Conservation (phyloP, 1,140 invertebrate genomes). For the Aphis gossypii region DNA sequence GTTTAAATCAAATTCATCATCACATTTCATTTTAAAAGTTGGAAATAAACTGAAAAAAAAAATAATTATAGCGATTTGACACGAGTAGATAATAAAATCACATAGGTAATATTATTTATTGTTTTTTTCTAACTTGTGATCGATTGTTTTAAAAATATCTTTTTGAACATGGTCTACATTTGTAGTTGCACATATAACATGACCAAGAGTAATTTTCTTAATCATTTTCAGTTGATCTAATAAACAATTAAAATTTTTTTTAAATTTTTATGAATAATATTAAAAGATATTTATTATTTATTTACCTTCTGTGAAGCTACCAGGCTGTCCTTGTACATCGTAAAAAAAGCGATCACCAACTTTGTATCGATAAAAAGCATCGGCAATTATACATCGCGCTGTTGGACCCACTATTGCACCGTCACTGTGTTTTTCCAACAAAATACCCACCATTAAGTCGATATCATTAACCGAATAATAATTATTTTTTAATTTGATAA, state of each 20-base stretch:
- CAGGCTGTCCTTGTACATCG: conserved; percentile 70
- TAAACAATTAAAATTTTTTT: not conserved
- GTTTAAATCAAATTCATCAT: not conserved
- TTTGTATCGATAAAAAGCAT: conserved; percentile 80
- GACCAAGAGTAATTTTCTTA: conserved; percentile 27
- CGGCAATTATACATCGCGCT: conserved; percentile 82
- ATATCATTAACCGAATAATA: conserved; percentile 77
- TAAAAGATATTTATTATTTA: not conserved
- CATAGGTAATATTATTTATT: not conserved
- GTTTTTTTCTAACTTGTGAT: conserved; percentile 16
- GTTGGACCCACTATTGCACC: conserved; percentile 82
- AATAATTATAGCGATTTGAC: not conserved
- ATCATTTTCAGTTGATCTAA: conserved; percentile 27
- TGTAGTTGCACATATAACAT: not conserved
- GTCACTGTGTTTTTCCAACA: conserved; percentile 74
- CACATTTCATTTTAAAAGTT: not conserved
- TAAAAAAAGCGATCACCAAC: conserved; percentile 83
- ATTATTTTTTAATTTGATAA: conserved; percentile 65
- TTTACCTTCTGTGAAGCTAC: conserved; percentile 33
- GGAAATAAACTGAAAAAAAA: conserved; percentile 19
- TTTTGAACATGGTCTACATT: conserved; percentile 1
- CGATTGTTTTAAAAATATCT: conserved; percentile 8
- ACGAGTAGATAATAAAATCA: no score
- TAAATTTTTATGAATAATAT: not conserved
- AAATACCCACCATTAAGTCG: conserved; percentile 81